phyloP scores from a whole-genome alignment of 35 echinoderm and acorn worm species.

The Strongylocentrotus purpuratus region DNA sequence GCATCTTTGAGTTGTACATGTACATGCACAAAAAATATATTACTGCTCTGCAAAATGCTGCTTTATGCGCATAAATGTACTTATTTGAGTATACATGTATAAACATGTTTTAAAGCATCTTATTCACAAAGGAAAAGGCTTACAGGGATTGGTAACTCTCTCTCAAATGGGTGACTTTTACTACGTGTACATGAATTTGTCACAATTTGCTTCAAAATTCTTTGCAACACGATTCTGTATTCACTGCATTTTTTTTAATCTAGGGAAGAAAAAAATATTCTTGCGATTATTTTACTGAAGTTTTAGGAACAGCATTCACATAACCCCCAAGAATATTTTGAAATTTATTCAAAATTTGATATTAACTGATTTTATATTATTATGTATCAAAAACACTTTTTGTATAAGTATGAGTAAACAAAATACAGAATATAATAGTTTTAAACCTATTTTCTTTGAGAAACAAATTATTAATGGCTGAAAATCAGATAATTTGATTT shows the following conservation, averaged over 20 bases:
- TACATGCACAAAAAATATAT: background rate
- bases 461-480: background rate
- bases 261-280: too few relatives aligned
- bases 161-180: background rate
- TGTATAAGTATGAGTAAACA: background rate
- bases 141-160: background rate
- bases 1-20: background rate
- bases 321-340: background rate
- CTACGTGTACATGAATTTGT: background rate
- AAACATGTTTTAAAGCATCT: background rate
- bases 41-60: background rate
- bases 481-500: background rate
- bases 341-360: background rate
- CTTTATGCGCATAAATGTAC: background rate
- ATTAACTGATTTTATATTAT: background rate
- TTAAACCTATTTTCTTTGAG: background rate
- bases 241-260: too few relatives aligned
- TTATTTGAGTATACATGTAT: background rate
- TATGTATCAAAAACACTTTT: background rate
- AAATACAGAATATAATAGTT: background rate
- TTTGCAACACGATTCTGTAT: too few relatives aligned
- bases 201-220: too few relatives aligned
- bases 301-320: background rate
- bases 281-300: background rate
- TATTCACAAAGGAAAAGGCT: background rate